Base-by-base conservation (phyloP, 2,888 invertebrate species). In the Conchocele bisecta region DNA sequence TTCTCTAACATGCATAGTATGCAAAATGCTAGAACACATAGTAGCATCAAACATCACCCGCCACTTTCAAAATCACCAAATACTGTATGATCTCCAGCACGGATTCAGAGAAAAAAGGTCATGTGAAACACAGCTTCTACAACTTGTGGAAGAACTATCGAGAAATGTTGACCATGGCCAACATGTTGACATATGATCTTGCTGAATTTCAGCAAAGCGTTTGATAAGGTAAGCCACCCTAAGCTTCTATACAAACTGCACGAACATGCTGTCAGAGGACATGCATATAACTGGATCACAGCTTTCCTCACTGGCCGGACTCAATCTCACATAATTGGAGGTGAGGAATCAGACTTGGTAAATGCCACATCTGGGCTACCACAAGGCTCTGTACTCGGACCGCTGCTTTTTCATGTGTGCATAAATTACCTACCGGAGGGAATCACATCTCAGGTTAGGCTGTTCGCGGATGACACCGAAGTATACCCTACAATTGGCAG, bases 1-100 rank as follows among this genome's bases (percentile, higher is more conserved):
- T n/a, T 48, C 26, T n/a, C 48, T 48, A 17, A 48, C 48, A 4
- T 48, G 48, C 17, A 48, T 48, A 28, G n/a, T 48, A 11, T 48
- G 48, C 48, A 48, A 48, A 31, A 7, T 48, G n/a, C n/a, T 48
- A 22, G 48, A 28, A 28, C 48, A 48, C 17, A 48, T 28, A 17
- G 31, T 48, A 7, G 48, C 48, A 28, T 48, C 48, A 15, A 28
- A 26, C n/a, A n/a, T 28, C 6, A 28, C 29, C 3, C 4, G 29
- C 15, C 28, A 48, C 15, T 28, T 48, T 17, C n/a, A 28, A 11
- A 28, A 48, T 3, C 29, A 48, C 17, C 6, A 28, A 24, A 24
- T 48, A n/a, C 15, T 48, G 7, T 48, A 48, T 48, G 48, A 48
- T n/a, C 28, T 48, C 4, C 48, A 48, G 29, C 48, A 48, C 22